Evolutionary conservation across 2,888 invertebrate species (phyloP).

Genomic region (Netelia virgata): DNA sequence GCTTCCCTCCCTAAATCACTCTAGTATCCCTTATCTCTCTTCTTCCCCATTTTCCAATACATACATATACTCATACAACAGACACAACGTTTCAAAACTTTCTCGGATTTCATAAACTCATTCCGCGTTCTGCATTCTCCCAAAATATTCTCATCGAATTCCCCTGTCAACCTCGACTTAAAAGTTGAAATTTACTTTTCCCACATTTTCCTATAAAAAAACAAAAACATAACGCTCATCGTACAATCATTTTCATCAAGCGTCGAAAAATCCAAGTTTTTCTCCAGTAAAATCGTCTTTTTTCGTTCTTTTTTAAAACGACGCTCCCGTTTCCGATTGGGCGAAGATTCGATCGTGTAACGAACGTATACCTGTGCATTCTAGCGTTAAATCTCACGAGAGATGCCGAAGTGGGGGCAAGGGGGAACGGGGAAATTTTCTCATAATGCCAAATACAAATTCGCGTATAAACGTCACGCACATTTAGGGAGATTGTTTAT

Average conservation of each 20-base stretch:
- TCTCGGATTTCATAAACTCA: conserved; percentile 30
- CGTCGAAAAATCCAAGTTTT: background rate
- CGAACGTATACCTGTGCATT: too few species aligned
- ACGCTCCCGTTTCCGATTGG: too few species aligned
- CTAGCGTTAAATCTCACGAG: background rate
- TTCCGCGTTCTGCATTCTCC: conserved; percentile 19
- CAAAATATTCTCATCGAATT: conserved; percentile 32
- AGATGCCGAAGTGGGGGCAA: background rate
- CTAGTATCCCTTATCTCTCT: background rate
- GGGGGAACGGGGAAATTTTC: conserved; percentile 44
- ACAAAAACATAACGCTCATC: conserved; percentile 16
- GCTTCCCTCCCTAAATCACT: conserved; percentile 6
- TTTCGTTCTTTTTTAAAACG: background rate
- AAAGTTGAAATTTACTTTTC: background rate
- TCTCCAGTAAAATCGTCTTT: background rate
- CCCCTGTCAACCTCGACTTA: conserved; percentile 20
- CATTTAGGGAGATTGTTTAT: conserved; percentile 69
- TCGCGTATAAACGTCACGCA: conserved; percentile 69
- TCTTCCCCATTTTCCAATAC: background rate
- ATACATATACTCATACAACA: background rate
- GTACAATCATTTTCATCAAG: too few species aligned
- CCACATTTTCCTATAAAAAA: background rate
- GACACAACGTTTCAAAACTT: conserved; percentile 22
- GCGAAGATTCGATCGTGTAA: too few species aligned
- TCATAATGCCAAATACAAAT: conserved; percentile 65